These are phyloP conservation scores for Caracal caracal DNA, from an alignment of 2,113 vertebrate genomes.

Conservation along the genomic window DNA sequence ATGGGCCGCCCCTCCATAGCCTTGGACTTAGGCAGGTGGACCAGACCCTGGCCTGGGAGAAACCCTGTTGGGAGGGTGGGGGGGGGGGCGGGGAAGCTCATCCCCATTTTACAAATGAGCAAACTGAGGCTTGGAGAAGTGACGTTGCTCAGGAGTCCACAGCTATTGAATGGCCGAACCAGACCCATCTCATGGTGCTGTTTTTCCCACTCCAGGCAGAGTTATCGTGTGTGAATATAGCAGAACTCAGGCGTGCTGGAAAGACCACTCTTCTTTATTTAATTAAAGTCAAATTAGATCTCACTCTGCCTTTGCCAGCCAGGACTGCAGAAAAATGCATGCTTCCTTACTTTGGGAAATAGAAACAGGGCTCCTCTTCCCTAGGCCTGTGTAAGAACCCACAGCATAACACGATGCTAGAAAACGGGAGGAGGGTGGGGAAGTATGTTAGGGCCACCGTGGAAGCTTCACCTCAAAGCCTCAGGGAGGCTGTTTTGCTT, in stretches of 20 bases:
- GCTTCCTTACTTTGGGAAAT: neutral
- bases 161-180: neutral
- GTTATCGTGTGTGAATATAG: neutral
- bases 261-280: neutral
- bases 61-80: neutral
- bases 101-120: neutral
- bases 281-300: neutral
- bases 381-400: neutral
- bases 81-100: neutral
- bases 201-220: neutral
- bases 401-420: neutral
- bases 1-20: accelerated
- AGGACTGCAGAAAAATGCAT: neutral
- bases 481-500: neutral
- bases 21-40: neutral
- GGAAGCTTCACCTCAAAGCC: neutral
- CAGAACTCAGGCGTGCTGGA: neutral
- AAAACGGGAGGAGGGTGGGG: neutral
- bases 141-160: neutral
- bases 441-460: neutral
- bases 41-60: neutral
- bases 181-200: neutral
- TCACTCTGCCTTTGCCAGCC: neutral
- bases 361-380: neutral
- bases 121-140: neutral